Percentiles rank a stretch among this genome's conserved stretches.
Evolutionary conservation across 1,140 invertebrate species (phyloP).

Genomic region (Penaeus japonicus): DNA sequence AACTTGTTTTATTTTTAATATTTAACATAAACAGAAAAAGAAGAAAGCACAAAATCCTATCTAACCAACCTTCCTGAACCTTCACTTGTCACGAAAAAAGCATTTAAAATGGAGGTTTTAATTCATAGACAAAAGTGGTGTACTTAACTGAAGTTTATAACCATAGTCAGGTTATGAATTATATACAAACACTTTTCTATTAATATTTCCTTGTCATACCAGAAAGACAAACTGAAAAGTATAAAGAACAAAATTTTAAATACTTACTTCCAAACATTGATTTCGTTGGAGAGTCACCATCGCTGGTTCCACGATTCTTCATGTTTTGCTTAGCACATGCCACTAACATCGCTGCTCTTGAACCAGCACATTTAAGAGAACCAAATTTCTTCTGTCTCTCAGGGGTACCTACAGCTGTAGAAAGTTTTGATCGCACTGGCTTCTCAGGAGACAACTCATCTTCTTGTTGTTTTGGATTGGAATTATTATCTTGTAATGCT

Average conservation of each 20-base stretch:
- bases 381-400: slow-evolving; percentile 38
- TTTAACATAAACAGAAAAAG: too few relatives aligned
- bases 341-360: slow-evolving; percentile 44
- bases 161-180: too few relatives aligned
- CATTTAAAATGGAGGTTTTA: too few relatives aligned
- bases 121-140: too few relatives aligned
- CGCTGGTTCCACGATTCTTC: slow-evolving; percentile 36
- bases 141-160: too few relatives aligned
- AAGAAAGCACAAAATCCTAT: too few relatives aligned
- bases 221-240: not conserved
- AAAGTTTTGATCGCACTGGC: slow-evolving; percentile 9
- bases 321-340: slow-evolving; percentile 49
- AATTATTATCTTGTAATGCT: not conserved
- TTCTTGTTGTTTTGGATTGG: not conserved
- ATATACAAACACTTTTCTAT: too few relatives aligned
- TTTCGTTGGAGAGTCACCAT: slow-evolving; percentile 28
- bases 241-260: not conserved
- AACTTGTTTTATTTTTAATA: too few relatives aligned
- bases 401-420: slow-evolving; percentile 28
- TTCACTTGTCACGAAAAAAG: too few relatives aligned
- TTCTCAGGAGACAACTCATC: slow-evolving; percentile 48
- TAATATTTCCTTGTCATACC: too few relatives aligned
- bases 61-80: not conserved
- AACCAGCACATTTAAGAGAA: slow-evolving; percentile 16
- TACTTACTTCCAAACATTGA: slow-evolving; percentile 14